phyloP scores from a whole-genome alignment of 2,888 invertebrate genomes.

The Caenorhabditis panamensis region DNA sequence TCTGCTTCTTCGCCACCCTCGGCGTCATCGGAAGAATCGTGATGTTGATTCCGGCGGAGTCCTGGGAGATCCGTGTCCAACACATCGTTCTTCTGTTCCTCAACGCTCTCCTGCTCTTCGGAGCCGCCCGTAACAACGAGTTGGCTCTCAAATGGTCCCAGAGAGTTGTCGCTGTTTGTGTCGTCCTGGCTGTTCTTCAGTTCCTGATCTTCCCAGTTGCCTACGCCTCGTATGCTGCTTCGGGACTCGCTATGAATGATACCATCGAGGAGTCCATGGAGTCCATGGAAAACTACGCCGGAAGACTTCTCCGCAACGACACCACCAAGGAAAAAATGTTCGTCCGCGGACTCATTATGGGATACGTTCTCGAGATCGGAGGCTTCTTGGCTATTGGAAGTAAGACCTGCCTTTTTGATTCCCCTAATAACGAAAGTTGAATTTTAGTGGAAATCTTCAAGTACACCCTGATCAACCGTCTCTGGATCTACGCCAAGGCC shows the following conservation, averaged over 20 bases:
- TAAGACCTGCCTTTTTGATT: conserved; percentile 6
- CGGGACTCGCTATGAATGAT: conserved; percentile 34
- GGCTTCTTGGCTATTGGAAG: conserved; percentile 26
- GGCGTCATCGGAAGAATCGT: conserved; percentile 22
- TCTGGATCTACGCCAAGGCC: conserved; percentile 46
- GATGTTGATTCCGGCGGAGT: neutral
- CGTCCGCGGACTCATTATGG: conserved; percentile 33
- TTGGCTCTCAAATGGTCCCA: conserved; percentile 46
- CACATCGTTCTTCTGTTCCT: conserved; percentile 34
- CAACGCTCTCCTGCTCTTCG: conserved; percentile 43
- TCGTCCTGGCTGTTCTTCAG: conserved; percentile 29
- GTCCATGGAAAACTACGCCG: neutral
- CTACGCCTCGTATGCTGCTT: conserved; percentile 26
- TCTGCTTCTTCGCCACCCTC: conserved; percentile 31
- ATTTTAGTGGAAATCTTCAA: conserved; percentile 45
- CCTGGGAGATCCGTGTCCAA: conserved; percentile 19
- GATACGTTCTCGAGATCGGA: conserved; percentile 39
- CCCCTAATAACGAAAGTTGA: neutral
- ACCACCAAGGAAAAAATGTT: conserved; percentile 30
- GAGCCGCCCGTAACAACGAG: conserved; percentile 44
- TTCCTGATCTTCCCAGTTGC: conserved; percentile 48
- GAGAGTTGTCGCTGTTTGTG: conserved; percentile 24
- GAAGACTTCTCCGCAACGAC: neutral
- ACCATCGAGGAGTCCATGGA: conserved; percentile 11
- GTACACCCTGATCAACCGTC: conserved; percentile 41